These are phyloP conservation scores for Sciaenops ocellatus DNA, from an alignment of 2,797 vertebrate species.

Conservation along the genomic window DNA sequence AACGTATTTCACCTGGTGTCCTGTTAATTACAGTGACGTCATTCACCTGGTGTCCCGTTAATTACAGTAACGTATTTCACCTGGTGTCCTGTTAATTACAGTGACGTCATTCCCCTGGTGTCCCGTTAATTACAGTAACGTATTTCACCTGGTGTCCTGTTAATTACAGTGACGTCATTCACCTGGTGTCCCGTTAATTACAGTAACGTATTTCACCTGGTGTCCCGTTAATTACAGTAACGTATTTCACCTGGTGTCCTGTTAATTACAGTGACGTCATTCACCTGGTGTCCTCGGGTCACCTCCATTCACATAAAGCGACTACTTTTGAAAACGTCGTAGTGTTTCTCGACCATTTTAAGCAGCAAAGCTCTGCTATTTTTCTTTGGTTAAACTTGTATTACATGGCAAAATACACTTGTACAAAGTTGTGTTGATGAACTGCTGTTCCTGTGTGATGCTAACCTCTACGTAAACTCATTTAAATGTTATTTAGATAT, in stretches of 20 bases:
- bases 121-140: too few relatives aligned
- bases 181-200: background rate
- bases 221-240: background rate
- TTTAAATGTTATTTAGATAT: too few relatives aligned
- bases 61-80: too few relatives aligned
- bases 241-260: too few relatives aligned
- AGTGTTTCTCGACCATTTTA: too few relatives aligned
- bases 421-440: background rate
- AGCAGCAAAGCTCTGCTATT: background rate
- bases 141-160: too few relatives aligned
- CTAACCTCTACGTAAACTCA: too few relatives aligned
- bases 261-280: too few relatives aligned
- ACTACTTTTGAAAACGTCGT: background rate
- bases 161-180: too few relatives aligned
- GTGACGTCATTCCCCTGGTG: background rate
- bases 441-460: background rate
- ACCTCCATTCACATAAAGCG: accelerated
- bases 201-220: background rate
- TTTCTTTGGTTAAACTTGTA: background rate
- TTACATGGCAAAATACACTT: background rate
- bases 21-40: too few relatives aligned
- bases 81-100: background rate
- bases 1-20: background rate
- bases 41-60: too few relatives aligned
- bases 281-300: background rate